phyloP scores from a whole-genome alignment of 2,888 invertebrate genomes.

The Dimorphilus gyrociliatus region DNA sequence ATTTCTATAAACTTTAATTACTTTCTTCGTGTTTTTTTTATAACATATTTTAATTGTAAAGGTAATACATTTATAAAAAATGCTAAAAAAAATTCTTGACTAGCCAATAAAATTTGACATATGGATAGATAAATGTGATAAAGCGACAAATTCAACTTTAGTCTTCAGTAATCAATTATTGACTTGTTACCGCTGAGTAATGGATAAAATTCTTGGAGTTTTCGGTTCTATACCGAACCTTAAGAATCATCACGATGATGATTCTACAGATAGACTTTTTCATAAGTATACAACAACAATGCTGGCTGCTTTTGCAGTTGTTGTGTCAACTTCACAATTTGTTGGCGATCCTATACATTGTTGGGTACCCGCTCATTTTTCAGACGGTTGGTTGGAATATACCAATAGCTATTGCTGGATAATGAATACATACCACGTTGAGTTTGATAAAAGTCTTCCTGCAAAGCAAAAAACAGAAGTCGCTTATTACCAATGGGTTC shows the following conservation, averaged over 20 bases:
- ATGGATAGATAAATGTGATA: no score
- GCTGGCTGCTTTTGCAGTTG: conserved; percentile 71
- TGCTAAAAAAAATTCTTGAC: no score
- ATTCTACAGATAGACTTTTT: conserved; percentile 36
- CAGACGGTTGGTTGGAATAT: conserved; percentile 40
- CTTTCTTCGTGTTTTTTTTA: no score
- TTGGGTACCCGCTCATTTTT: conserved; percentile 41
- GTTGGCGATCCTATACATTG: conserved; percentile 94
- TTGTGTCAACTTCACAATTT: conserved; percentile 82
- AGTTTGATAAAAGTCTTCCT: conserved; percentile 35
- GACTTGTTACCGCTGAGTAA: no score
- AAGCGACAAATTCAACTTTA: no score
- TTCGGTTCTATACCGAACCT: no score
- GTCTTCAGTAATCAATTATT: no score
- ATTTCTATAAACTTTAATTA: no score
- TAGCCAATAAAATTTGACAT: no score
- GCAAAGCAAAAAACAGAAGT: conserved; percentile 34
- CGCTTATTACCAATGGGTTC: conserved; percentile 37
- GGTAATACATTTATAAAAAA: no score
- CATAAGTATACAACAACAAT: conserved; percentile 45
- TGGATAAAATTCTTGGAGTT: no score
- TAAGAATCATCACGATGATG: conserved; percentile 33
- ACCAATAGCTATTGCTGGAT: conserved; percentile 41
- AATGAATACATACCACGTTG: conserved; percentile 40
- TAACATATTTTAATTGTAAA: no score